Evolutionary conservation across 2,888 invertebrate species (phyloP).

Genomic region (Mellilla xanthometata): DNA sequence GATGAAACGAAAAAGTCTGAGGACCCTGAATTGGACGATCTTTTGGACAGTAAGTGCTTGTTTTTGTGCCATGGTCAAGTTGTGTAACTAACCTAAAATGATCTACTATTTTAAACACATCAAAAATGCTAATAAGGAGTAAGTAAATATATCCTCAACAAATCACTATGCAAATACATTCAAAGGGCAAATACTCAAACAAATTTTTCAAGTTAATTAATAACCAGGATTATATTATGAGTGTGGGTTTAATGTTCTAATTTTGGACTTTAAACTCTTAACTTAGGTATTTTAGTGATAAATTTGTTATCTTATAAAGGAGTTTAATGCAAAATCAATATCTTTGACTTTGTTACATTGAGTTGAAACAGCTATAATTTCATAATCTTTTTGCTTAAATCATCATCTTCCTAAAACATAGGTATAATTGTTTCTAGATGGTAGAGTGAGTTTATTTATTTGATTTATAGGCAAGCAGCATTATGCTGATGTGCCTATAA

Average conservation of each 20-base stretch:
- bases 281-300: not conserved
- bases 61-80: conserved; percentile 22
- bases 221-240: not conserved
- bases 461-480: too few relatives aligned
- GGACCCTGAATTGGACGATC: conserved; percentile 88
- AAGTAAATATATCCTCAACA: too few relatives aligned
- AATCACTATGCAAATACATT: too few relatives aligned
- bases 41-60: conserved; percentile 87
- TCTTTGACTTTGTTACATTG: too few relatives aligned
- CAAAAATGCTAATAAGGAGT: conserved; percentile 5
- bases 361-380: too few relatives aligned
- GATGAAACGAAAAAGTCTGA: conserved; percentile 59
- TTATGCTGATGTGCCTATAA: too few relatives aligned
- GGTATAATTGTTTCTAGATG: too few relatives aligned
- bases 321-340: not conserved
- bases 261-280: not conserved
- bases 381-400: too few relatives aligned
- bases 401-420: too few relatives aligned
- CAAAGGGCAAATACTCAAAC: too few relatives aligned
- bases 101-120: conserved; percentile 8
- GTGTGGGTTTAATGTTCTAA: not conserved
- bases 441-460: too few relatives aligned
- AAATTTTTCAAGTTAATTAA: too few relatives aligned
- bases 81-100: conserved; percentile 39
- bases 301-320: conserved; percentile 1